These are phyloP conservation scores for Propithecus perrieri DNA, from an alignment of 2,797 vertebrate species.

Conservation along the genomic window DNA sequence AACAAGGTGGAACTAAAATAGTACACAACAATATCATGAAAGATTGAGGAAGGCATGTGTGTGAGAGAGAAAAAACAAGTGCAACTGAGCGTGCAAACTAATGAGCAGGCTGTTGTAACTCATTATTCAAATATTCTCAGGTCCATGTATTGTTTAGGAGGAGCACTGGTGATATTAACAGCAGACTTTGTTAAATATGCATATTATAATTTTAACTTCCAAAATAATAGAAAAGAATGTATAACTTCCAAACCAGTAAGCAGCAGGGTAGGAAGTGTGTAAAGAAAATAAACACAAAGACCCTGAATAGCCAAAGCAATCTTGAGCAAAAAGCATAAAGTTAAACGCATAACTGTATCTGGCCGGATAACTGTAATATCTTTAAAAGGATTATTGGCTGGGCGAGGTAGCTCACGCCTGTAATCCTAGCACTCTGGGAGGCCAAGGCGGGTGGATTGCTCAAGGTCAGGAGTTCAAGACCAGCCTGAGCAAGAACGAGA, in stretches of 20 bases:
- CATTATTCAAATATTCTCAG: not conserved
- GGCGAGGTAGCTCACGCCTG: no score
- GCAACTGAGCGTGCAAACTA: not conserved
- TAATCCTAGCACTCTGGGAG: no score
- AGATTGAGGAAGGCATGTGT: not conserved
- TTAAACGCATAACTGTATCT: no score
- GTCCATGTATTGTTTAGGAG: not conserved
- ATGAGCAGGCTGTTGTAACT: not conserved
- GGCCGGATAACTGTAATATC: not conserved
- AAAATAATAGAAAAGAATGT: not conserved
- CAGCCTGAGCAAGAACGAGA: no score
- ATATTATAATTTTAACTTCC: not conserved
- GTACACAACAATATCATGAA: not conserved
- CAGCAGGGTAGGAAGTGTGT: not conserved
- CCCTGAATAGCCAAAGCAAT: not conserved
- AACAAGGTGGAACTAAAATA: not conserved
- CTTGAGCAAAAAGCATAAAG: not conserved
- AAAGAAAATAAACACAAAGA: not conserved
- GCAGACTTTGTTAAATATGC: not conserved
- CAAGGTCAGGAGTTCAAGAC: no score
- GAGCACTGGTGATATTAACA: not conserved
- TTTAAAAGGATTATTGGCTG: not conserved
- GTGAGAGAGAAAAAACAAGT: not conserved
- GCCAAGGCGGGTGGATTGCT: no score
- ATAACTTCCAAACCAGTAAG: not conserved